Evolutionary conservation across 2,113 vertebrate genomes (phyloP), one percentile per base, ranked within the genome.

Genomic region (Phaethornis superciliosus): DNA sequence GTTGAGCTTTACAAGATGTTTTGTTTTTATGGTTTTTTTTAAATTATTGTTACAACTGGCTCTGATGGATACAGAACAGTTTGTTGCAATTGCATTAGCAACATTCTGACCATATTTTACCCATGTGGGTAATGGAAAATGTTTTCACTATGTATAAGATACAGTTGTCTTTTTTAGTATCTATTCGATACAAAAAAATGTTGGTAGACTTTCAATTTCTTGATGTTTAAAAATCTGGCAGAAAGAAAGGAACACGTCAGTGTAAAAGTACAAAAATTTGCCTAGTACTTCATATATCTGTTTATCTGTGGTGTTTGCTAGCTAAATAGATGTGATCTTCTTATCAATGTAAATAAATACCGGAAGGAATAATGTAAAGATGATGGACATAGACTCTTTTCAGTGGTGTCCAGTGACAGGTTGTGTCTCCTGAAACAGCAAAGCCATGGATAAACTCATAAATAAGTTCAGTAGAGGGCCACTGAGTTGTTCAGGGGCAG

Each of bases 31-130:
- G n/a, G n/a, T n/a, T n/a, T n/a, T n/a, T n/a, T n/a, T n/a, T n/a
- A n/a, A n/a, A n/a, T n/a, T 78, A 44, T 68, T 72, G 70, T 79
- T 71, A 60, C 64, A 72, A 16, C 63, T 76, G 55, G 24, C 17
- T 88, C 12, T 64, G 92, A 47, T 40, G 40, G 40, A 40, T 76
- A 81, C 62, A 59, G 44, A 86, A 87, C 54, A 75, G 52, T 88
- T 94, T 71, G 16, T 91, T 97, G 95, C 80, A 90, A 44, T 93
- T 95, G 64, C 84, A 70, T 93, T 94, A 94, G 81, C 64, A 88
- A 85, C 19, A 28, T 76, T 67, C 27, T 79, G 62, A 90, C 42
- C 69, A 68, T 91, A 93, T 89, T 92, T 83, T 49, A 68, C 33
- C 58, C 78, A 68, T 33, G 60, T 95, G 46, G 32, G 76, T 78